Percentiles rank a stretch among this genome's conserved stretches.
phyloP scores from a whole-genome alignment of 2,113 vertebrate species.

The Leptodactylus fuscus region DNA sequence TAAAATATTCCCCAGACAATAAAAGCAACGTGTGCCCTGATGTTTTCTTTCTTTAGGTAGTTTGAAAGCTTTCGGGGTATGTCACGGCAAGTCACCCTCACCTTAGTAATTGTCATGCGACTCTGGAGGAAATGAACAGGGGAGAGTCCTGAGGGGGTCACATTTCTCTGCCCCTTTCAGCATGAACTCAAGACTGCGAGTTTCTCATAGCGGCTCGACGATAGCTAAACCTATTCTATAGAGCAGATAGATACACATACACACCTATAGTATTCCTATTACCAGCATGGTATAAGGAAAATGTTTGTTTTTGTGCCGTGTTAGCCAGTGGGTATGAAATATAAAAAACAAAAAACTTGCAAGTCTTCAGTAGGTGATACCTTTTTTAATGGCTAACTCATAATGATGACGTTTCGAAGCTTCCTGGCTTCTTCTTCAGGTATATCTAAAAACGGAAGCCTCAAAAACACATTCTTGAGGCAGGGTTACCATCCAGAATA shows the following conservation, averaged over 20 bases:
- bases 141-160: slow-evolving; percentile 58
- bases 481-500: no score
- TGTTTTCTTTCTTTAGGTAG: slow-evolving; percentile 61
- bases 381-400: no score
- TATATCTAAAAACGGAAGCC: no score
- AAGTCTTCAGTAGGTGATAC: no score
- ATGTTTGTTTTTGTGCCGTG: no score
- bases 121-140: slow-evolving; percentile 70
- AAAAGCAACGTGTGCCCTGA: slow-evolving; percentile 71
- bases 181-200: background rate
- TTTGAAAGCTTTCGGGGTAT: slow-evolving; percentile 68
- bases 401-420: no score
- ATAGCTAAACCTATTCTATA: background rate
- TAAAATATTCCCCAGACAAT: slow-evolving; percentile 61
- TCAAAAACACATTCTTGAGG: no score
- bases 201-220: background rate
- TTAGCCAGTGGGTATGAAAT: no score
- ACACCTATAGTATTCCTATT: background rate
- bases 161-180: slow-evolving; percentile 9
- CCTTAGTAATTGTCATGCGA: slow-evolving; percentile 68
- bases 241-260: background rate
- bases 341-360: no score
- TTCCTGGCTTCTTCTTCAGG: no score
- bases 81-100: slow-evolving; percentile 69
- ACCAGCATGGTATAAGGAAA: no score